A percentile compares a stretch with the other conserved stretches of the same genome.
Conservation (phyloP, 2,113 vertebrate species). For the Chaetops frenatus region DNA sequence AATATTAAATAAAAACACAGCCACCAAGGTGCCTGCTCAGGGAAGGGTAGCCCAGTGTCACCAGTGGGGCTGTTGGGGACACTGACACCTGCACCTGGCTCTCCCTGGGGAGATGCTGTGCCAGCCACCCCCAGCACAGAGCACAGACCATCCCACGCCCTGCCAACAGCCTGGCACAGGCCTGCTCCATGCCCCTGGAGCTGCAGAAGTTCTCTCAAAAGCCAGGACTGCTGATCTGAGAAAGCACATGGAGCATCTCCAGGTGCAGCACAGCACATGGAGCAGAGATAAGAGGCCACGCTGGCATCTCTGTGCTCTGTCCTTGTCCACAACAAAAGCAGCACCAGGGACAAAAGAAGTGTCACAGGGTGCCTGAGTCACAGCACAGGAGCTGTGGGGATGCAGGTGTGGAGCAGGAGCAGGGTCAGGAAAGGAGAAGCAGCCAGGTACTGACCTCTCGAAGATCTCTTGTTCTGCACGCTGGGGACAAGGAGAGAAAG, state of each 20-base stretch:
- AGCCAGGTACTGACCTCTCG: constrained; percentile 64
- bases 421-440: not conserved
- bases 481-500: constrained; percentile 60
- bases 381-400: not conserved
- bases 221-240: not conserved
- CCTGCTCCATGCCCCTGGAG: not conserved
- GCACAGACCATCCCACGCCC: not conserved
- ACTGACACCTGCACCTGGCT: not conserved
- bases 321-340: not conserved
- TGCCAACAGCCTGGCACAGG: not conserved
- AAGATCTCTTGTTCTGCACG: constrained; percentile 71
- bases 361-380: not conserved
- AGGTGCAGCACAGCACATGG: not conserved
- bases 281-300: not conserved
- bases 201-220: not conserved
- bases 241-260: not conserved
- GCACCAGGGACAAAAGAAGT: not conserved
- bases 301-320: not conserved
- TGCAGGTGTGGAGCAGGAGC: not conserved
- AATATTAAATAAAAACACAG: not conserved
- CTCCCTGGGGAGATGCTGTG: not conserved
- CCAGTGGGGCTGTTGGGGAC: not conserved
- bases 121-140: not conserved
- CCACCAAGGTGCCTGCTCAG: not conserved
- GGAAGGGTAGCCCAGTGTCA: not conserved